Conservation (phyloP, 2,113 vertebrate species). For the Alexandromys fortis region DNA sequence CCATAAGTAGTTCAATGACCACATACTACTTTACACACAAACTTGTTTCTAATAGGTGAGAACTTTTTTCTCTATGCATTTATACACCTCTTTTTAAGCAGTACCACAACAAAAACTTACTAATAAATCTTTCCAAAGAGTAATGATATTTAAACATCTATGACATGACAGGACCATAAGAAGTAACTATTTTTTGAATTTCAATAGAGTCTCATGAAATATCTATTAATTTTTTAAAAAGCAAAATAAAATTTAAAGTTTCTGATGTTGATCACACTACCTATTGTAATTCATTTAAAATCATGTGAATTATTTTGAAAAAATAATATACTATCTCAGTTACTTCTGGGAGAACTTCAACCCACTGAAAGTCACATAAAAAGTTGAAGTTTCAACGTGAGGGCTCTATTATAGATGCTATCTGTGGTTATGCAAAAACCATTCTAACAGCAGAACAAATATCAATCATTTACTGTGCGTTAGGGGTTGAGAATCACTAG, state of each 20-base stretch:
- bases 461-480: background rate
- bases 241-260: constrained; percentile 17
- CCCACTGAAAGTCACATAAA: background rate
- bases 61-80: constrained; percentile 30
- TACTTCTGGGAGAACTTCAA: background rate
- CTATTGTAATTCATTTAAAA: background rate
- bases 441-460: background rate
- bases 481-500: background rate
- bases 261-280: background rate
- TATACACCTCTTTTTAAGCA: constrained; percentile 14
- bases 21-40: constrained; percentile 37
- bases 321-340: background rate
- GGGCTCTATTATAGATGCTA: background rate
- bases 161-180: background rate
- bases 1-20: constrained; percentile 20
- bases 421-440: background rate
- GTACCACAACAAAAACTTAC: constrained; percentile 1
- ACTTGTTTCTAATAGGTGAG: background rate
- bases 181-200: constrained; percentile 6
- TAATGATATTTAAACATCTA: background rate
- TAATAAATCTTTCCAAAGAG: background rate
- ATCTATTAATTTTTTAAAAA: background rate
- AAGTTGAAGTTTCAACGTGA: background rate
- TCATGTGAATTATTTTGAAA: constrained; percentile 16
- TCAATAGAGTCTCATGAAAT: background rate